Conservation (phyloP, 2,888 invertebrate genomes). For the Dendrolimus pini region DNA sequence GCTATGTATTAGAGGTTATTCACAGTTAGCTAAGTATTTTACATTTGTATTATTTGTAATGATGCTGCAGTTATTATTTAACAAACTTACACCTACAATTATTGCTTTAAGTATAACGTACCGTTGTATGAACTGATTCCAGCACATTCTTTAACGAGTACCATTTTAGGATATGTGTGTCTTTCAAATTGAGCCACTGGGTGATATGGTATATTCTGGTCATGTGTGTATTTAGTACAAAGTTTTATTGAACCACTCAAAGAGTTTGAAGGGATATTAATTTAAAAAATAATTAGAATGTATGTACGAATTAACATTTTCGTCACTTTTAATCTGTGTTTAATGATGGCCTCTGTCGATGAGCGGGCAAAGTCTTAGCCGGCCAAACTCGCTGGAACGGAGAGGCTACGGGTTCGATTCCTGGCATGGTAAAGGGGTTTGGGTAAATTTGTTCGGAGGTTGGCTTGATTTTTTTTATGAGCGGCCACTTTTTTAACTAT, state of each 20-base stretch:
- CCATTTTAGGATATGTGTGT: conserved; percentile 1
- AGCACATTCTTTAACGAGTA: conserved; percentile 6
- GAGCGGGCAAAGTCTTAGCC: too few species aligned
- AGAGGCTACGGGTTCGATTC: too few species aligned
- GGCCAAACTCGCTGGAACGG: too few species aligned
- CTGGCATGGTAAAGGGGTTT: too few species aligned
- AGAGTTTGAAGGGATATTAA: neutral
- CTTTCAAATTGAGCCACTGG: neutral
- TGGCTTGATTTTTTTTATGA: too few species aligned
- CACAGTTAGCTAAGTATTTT: neutral
- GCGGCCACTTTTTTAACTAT: too few species aligned
- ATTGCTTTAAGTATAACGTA: conserved; percentile 50
- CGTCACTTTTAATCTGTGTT: too few species aligned
- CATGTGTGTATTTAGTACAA: neutral
- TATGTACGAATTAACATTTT: too few species aligned
- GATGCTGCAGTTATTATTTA: conserved; percentile 2
- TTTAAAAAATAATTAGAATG: too few species aligned
- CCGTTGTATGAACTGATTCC: conserved; percentile 47
- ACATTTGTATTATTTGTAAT: conserved; percentile 3
- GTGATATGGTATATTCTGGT: too few species aligned
- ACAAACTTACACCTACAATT: conserved; percentile 30
- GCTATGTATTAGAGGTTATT: neutral
- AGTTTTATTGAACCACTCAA: neutral
- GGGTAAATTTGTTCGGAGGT: too few species aligned
- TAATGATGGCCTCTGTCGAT: too few species aligned